Evolutionary conservation across 2,888 invertebrate species (phyloP), one percentile per base, ranked within the genome.

Genomic region (Eupithecia vulgata): DNA sequence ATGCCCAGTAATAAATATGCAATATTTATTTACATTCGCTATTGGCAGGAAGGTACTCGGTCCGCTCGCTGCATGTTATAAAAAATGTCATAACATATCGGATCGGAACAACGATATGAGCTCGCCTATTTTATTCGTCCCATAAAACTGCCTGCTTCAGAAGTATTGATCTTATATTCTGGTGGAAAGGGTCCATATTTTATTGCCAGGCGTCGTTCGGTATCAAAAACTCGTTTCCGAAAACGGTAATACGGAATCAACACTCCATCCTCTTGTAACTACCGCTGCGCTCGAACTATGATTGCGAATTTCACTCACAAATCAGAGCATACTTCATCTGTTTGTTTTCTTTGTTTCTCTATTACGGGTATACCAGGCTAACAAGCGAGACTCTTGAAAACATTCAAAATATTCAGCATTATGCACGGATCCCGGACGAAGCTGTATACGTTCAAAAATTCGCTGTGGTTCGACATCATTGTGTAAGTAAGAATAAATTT

Each of bases 231-330:
- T 80, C 79, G 75, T 80, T 82, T 83, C 81, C 79, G 80, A 84
- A 87, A 87, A 81, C 79, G 82, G 85, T 86, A 86, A 89, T 88
- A 84, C 78, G 64, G 81, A 87, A 90, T 88, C 87, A 84, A 70
- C 75, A 73, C 69, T 74, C 25, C 72, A 68, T 68, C 48, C 62
- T 30, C 37, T 42, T 68, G 59, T 68, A 25, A 64, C 70, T 71
- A 57, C 66, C 61, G 35, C n/a, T 62, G 70, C 68, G 65, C 65
- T 42, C 30, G 83, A 86, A 87, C 86, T 87, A 88, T 87, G 87
- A 91, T 91, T 91, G 89, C 84, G 83, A 89, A 90, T 89, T 91
- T 86, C 86, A 88, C 86, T 89, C 81, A 81, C 87, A 89, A 90
- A 88, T 86, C 82, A 83, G 82, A 87, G 84, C 83, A 79, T 82